Evolutionary conservation across 2,113 vertebrate genomes (phyloP), one percentile per base, ranked within the genome.

Genomic region (Phainopepla nitens): DNA sequence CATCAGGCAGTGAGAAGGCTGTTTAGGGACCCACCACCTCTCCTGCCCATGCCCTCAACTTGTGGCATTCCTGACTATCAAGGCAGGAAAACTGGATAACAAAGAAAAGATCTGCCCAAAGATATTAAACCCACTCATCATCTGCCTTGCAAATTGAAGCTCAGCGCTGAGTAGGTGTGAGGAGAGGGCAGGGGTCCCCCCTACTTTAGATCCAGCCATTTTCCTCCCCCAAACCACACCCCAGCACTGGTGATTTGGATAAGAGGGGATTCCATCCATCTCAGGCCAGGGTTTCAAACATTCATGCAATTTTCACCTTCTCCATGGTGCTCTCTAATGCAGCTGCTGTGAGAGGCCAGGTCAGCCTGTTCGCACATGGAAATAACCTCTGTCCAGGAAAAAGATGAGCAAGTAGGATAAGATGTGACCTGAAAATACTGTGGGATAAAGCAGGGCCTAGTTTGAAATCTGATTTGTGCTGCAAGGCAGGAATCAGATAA

Each of bases 11-110:
- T 42, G 45, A 61, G n/a, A 62, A 39, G 15, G 15, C 3, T 42
- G 19, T 60, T 24, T 0, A 5, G 28, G 36, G 12, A 39, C 2
- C 14, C 35, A 65, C 13, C 14, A 6, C 39, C 0, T 3, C 54
- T 56, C 33, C 41, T 66, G 21, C 29, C 10, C 7, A 3, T 68
- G 49, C 50, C 50, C 51, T 25, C 15, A 19, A 6, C 27, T 49
- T 18, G 2, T 0, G 4, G 35, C 3, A 3, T 70, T 77, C 0
- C 0, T 80, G 90, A 73, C 45, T 42, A 21, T 25, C 31, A 19
- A 42, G 33, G 78, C 44, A 73, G 1, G 1, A 27, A 82, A 64
- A 57, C 60, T 1, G 3, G 33, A 80, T 62, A 86, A 36, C 29
- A 73, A 73, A 85, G 36, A 56, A 7, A 8, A 76, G 51, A 89